Base-by-base conservation (phyloP, 2,888 invertebrate genomes). In the Sinopyrophorus schimmeli region DNA sequence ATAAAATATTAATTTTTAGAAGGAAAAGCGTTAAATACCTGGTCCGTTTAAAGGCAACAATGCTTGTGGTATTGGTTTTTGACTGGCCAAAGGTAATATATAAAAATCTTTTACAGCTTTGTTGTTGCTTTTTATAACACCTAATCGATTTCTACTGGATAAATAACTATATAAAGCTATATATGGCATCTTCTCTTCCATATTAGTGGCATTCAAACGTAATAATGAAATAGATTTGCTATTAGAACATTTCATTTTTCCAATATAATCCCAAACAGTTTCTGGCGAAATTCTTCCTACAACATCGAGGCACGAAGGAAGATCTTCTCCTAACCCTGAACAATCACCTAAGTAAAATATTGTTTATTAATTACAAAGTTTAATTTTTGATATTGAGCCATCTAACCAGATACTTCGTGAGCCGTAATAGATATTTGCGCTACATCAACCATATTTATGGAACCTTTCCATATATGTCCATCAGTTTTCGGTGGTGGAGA, bases 91-190 rank as follows among this genome's bases (percentile, higher is more conserved):
- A 0, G 96, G 95, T 63, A 93, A 82, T 53, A 96, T 86, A 72
- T 96, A 96, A 71, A 96, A 91, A 71, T 96, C 96, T 72, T 96
- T 95, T 38, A 96, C 87, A 47, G 84, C 82, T 55, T 86, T 85
- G 39, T 85, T 85, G 3, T 81, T 78, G 48, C 86, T 86, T 53
- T 89, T 91, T 21, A 95, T 86, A 3, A 96, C 95, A 1, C 94
- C 90, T 63, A 91, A 75, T 63, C 87, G 78, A 66, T 86, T 87
- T 5, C 93, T 81, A 67, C 86, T 88, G 67, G 89, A 89, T 40
- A 97, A 79, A 74, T 96, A 96, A 59, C 87, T 87, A 71, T 92
- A 96, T 41, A 96, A 77, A 12, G 88, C 86, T 55, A 87, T 82
- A 64, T 92, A 93, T 18, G 88, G 87, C 71, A 85, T 84, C 67